Conservation (phyloP, 2,797 vertebrate genomes). For the Lepus townsendii region DNA sequence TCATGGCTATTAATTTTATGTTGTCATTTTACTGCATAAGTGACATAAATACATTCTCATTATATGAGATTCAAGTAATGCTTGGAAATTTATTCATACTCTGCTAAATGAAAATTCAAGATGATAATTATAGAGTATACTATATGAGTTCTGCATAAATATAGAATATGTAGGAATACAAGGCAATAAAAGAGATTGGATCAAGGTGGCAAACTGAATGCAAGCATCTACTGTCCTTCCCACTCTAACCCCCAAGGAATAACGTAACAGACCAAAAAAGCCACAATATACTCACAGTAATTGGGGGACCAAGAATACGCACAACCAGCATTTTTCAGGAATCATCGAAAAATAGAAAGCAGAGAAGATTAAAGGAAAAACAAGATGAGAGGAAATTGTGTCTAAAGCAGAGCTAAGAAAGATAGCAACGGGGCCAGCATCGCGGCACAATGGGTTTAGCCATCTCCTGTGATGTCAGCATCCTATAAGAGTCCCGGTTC, state of each 20-base stretch:
- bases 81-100: background rate
- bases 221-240: background rate
- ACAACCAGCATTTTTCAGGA: background rate
- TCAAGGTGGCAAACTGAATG: background rate
- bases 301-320: background rate
- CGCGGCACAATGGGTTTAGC: too few species aligned
- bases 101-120: background rate
- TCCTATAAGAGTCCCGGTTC: too few species aligned
- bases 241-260: background rate
- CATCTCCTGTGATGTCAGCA: too few species aligned
- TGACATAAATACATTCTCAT: background rate
- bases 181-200: background rate
- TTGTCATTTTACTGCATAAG: background rate
- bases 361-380: background rate
- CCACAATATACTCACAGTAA: background rate
- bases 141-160: too few species aligned
- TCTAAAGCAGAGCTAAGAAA: background rate
- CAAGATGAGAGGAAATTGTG: background rate
- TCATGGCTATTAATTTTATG: background rate
- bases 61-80: background rate
- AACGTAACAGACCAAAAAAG: background rate
- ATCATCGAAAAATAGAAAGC: background rate
- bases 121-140: background rate
- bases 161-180: background rate
- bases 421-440: too few species aligned